Conservation (phyloP, 2,113 vertebrate genomes). For the Solea senegalensis region DNA sequence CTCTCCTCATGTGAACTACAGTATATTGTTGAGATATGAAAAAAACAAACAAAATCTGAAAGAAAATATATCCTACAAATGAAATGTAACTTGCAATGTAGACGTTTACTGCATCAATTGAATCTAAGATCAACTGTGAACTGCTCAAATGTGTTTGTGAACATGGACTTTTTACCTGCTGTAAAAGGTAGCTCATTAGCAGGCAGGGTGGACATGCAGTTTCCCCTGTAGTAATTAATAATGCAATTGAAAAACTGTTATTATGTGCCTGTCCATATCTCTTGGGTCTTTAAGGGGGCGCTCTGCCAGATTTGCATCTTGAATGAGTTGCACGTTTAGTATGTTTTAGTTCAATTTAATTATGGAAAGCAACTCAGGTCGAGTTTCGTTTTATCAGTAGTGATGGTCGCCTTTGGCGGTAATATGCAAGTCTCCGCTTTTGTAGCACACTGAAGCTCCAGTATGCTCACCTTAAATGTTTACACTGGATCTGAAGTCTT, state of each 20-base stretch:
- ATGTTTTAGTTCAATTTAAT: slow-evolving; percentile 58
- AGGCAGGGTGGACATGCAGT: slow-evolving; percentile 9
- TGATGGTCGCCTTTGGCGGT: slow-evolving; percentile 41
- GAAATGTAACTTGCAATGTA: not conserved
- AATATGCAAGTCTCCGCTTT: slow-evolving; percentile 49
- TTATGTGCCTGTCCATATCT: slow-evolving; percentile 57
- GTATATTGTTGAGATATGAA: not conserved
- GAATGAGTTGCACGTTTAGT: slow-evolving; percentile 55
- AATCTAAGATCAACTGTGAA: not conserved
- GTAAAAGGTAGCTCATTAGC: slow-evolving; percentile 20
- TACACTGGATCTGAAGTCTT: slow-evolving; percentile 49
- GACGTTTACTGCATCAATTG: not conserved
- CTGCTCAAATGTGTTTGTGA: not conserved
- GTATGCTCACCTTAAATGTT: slow-evolving; percentile 60
- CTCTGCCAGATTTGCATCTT: slow-evolving; percentile 52
- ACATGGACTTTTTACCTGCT: not conserved
- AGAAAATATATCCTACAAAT: too few relatives aligned
- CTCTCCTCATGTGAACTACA: too few relatives aligned
- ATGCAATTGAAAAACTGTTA: slow-evolving; percentile 62
- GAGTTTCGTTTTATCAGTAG: slow-evolving; percentile 48
- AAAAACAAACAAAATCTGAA: too few relatives aligned
- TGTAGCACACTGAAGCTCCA: slow-evolving; percentile 21
- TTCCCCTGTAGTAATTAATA: slow-evolving; percentile 61
- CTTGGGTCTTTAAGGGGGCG: slow-evolving; percentile 47
- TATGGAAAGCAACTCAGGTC: slow-evolving; percentile 48